Evolutionary conservation across 2,797 vertebrate genomes (phyloP), one percentile per base, ranked within the genome.

Genomic region (Notolepis coatsorum): DNA sequence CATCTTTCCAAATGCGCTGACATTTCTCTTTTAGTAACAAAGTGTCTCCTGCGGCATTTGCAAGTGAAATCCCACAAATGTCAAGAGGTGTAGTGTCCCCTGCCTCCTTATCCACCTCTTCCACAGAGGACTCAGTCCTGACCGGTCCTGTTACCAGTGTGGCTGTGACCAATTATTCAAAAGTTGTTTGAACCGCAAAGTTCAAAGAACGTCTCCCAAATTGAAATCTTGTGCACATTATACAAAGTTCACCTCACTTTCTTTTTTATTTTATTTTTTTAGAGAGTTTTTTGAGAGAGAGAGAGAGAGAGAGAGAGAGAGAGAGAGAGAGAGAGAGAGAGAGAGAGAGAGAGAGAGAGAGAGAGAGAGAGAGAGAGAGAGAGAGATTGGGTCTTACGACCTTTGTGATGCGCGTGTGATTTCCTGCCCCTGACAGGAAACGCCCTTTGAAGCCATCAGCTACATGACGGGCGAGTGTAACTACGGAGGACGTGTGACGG

Each of bases 401-500:
- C 15, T n/a, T 10, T 37, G 35, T n/a, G 35, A n/a, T 37, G 35
- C 12, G 35, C 15, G 10, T 12, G 9, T 37, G 13, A 37, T n/a
- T 37, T 37, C 35, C 35, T n/a, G 35, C 12, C 42, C 39, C 10
- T 13, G 38, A 45, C 50, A 96, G 95, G 95, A 96, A 0, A 90
- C 97, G 23, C 96, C 95, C 0, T 95, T 92, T 3, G 95, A 93
- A 3, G 96, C 95, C 2, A 55, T 97, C 25, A 78, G 89, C 28
- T 96, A 95, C 63, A 95, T 93, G 94, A 95, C 94, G 0, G 94
- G 93, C 0, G 96, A 98, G 67, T 96, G 96, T 59, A 98, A 92
- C 73, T 96, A 95, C 0, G 93, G 96, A 2, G 95, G 96, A 58
- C 85, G 95, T 1, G 94, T 97, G 73, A 96, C 95, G 0, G 96